Evolutionary conservation across 2,797 vertebrate genomes (phyloP), one percentile per base, ranked within the genome.

Genomic region (Notoglanidium macrostoma): DNA sequence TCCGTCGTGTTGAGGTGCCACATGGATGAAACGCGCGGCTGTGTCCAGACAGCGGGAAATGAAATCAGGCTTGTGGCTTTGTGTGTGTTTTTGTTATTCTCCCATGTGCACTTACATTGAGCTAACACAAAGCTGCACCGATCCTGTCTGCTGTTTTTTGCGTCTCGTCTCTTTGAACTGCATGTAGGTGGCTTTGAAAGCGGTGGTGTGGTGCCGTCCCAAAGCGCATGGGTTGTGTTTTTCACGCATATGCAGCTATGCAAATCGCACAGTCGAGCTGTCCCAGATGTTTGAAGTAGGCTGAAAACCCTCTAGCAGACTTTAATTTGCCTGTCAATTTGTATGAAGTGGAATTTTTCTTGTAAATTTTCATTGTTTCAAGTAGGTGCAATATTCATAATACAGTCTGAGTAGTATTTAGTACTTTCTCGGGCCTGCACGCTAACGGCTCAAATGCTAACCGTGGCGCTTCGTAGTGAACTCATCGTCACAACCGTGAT

Each of bases 141-240:
- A 73, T 72, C 70, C 65, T 7, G 70, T 76, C 83, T 80, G 72
- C 65, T 82, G 83, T 86, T 65, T 81, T 51, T 46, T 46, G 11
- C 29, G 2, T 61, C 57, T 44, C 3, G 49, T 35, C 67, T 57
- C 84, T 88, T 89, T 90, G 87, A 90, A 89, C 83, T 89, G 74
- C 23, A 0, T 63, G 88, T 90, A 88, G 89, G 91, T 65, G 88
- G 84, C 87, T 85, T 35, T 88, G 78, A 91, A 85, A 89, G 79
- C 72, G 83, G 82, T 85, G 83, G 67, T 89, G 87, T 88, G 88
- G 83, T 88, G 89, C 86, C 76, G 83, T 86, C 82, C 81, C 83
- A 73, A 44, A 78, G 68, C 79, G 72, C 46, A 70, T 57, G 44
- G 46, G 65, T 84, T 68, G 49, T 88, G 77, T 86, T 85, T 89